Evolutionary conservation across 2,113 vertebrate species (phyloP).

Genomic region (Recurvirostra avosetta): DNA sequence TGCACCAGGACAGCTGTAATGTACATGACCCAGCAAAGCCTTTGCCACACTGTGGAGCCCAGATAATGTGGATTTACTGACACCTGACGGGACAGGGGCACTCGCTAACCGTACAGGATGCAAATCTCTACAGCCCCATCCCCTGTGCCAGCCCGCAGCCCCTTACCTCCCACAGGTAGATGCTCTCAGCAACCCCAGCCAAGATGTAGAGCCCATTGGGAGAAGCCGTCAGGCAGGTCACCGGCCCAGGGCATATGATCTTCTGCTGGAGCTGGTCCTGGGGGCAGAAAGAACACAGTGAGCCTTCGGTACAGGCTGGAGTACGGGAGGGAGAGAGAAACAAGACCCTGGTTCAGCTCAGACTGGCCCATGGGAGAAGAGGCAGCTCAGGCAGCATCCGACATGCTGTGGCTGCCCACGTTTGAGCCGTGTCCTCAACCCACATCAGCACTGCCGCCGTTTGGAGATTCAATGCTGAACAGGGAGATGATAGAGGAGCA

Average conservation of each 20-base stretch:
- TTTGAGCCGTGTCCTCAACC: neutral
- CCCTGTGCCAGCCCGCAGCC: neutral
- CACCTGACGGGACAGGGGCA: rapidly evolving
- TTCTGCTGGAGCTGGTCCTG: constrained; percentile 98
- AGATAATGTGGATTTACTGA: rapidly evolving
- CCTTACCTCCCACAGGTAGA: constrained; percentile 95
- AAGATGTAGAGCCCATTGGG: constrained; percentile 87
- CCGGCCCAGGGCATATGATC: constrained; percentile 90
- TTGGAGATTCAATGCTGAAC: rapidly evolving
- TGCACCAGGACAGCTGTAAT: rapidly evolving
- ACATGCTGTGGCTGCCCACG: rapidly evolving
- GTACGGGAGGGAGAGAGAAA: neutral
- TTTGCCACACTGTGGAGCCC: neutral
- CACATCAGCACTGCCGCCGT: rapidly evolving
- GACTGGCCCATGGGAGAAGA: neutral
- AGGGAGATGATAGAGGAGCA: neutral
- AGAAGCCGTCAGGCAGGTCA: constrained; percentile 86
- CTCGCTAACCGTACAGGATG: rapidly evolving
- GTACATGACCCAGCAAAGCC: neutral
- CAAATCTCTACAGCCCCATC: rapidly evolving
- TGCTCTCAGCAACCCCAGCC: constrained; percentile 84
- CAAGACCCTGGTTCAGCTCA: neutral
- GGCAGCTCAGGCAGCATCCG: neutral
- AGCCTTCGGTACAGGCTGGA: neutral
- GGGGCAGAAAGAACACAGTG: neutral